Conservation (phyloP, 2,797 vertebrate genomes). For the Sarcophilus harrisii region DNA sequence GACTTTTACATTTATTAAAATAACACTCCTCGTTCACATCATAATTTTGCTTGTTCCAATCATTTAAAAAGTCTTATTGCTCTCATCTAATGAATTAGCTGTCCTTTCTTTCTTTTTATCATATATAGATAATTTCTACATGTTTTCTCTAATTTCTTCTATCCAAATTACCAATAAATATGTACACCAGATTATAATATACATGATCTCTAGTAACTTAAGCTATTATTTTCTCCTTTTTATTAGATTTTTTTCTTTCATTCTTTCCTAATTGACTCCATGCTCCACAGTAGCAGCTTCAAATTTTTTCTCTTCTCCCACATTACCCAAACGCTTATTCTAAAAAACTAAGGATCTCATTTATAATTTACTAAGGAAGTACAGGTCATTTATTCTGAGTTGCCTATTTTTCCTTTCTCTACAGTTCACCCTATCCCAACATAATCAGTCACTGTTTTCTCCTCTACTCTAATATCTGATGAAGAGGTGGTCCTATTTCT, state of each 20-base stretch:
- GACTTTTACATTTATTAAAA: background rate
- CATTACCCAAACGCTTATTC: background rate
- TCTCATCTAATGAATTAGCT: background rate
- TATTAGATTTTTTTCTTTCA: background rate
- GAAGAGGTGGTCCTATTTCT: background rate
- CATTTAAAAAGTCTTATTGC: background rate
- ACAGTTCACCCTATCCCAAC: background rate
- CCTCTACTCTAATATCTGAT: background rate
- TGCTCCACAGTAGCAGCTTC: background rate
- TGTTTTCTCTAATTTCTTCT: background rate
- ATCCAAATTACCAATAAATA: background rate
- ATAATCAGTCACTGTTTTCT: background rate
- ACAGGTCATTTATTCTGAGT: background rate
- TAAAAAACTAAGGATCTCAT: background rate
- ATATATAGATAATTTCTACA: background rate
- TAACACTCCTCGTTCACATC: background rate
- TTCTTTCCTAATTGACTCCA: background rate
- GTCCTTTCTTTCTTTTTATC: background rate
- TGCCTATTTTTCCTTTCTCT: background rate
- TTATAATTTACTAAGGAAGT: background rate
- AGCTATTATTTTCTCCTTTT: background rate
- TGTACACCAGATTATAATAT: background rate
- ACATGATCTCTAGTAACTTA: background rate
- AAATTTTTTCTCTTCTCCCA: background rate
- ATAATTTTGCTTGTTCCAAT: background rate